phyloP scores from a whole-genome alignment of 2,113 vertebrate species.

The Heliornis fulica region DNA sequence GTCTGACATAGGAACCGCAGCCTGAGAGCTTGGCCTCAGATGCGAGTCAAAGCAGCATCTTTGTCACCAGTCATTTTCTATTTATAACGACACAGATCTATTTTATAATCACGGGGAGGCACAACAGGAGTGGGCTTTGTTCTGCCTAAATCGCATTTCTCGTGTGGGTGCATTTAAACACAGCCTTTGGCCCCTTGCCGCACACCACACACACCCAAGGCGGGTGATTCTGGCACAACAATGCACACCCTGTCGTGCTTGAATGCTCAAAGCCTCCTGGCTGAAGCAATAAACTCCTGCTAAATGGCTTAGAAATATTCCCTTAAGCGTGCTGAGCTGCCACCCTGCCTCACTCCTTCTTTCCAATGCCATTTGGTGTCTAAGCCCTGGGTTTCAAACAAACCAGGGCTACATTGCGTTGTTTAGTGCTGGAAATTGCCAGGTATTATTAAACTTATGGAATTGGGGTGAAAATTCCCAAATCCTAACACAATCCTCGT shows the following conservation, averaged over 20 bases:
- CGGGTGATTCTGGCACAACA: not conserved
- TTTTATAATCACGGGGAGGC: conserved; percentile 41
- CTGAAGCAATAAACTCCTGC: conserved; percentile 2
- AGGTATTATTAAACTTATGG: not conserved
- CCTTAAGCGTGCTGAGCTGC: not conserved
- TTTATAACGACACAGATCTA: conserved; percentile 54
- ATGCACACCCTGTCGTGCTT: conserved; percentile 38
- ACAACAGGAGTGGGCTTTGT: conserved; percentile 57
- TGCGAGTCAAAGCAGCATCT: conserved; percentile 33
- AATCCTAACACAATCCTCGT: not conserved
- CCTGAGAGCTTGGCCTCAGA: not conserved
- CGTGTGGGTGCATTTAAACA: not conserved
- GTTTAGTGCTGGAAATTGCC: not conserved
- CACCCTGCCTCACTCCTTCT: not conserved
- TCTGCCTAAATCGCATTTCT: conserved; percentile 48
- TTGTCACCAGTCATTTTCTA: conserved; percentile 56
- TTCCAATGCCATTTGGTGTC: not conserved
- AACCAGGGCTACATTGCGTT: not conserved
- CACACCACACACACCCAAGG: conserved; percentile 21
- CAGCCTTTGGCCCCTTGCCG: conserved; percentile 27
- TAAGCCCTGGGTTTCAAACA: not conserved
- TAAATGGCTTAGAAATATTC: conserved; percentile 20
- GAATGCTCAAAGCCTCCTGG: not conserved
- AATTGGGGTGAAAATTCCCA: not conserved
- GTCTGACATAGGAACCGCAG: conserved; percentile 39